phyloP scores from a whole-genome alignment of 92 coral and sea anemone genomes.

The Montipora capitata region DNA sequence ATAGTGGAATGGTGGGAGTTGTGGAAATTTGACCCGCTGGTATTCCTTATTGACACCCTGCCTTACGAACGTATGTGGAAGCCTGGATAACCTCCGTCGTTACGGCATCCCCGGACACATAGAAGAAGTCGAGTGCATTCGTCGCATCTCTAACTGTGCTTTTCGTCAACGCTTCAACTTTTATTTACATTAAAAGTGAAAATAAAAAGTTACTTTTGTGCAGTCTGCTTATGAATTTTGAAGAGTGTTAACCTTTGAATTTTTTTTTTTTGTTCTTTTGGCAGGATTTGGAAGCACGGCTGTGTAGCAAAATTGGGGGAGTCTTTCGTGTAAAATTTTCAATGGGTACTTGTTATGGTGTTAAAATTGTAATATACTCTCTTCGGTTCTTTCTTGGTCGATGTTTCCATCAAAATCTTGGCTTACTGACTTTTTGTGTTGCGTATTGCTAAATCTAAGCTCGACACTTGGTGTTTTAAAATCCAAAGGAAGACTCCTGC shows the following conservation, averaged over 20 bases:
- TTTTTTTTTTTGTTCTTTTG: not conserved
- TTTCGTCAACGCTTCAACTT: no score
- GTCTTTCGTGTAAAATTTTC: conserved; percentile 35
- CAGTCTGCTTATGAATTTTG: no score
- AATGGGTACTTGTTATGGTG: conserved; percentile 48
- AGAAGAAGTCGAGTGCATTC: no score
- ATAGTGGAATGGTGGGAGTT: no score
- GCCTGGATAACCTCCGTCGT: no score
- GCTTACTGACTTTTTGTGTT: conserved; percentile 15
- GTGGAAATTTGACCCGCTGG: no score
- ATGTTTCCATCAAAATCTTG: conserved; percentile 1
- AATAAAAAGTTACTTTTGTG: no score
- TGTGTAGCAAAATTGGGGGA: conserved; percentile 27
- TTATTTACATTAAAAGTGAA: no score
- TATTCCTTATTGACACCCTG: no score
- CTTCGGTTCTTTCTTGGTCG: conserved; percentile 39
- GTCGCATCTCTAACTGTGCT: no score
- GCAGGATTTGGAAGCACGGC: conserved; percentile 57
- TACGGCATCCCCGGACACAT: no score
- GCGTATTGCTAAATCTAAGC: not conserved
- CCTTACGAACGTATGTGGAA: no score
- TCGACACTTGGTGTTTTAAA: not conserved
- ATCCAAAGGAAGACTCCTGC: not conserved
- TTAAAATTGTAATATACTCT: conserved; percentile 55
- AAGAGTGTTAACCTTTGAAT: not conserved